Conservation (phyloP, 2,797 vertebrate species). For the Liparis tanakae region DNA sequence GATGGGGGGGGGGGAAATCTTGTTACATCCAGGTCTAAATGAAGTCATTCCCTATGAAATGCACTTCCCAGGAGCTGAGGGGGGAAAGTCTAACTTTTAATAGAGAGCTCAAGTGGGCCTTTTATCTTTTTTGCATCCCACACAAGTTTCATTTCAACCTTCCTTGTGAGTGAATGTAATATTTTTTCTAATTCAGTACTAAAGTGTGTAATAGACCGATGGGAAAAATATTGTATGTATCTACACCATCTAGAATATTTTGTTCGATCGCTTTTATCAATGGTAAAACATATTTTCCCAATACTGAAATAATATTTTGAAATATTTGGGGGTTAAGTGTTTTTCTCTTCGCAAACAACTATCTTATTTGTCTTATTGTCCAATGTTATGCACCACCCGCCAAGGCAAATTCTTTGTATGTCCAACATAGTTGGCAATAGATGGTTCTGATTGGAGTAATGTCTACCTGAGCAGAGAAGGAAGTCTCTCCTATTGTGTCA, state of each 20-base stretch:
- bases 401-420: no score
- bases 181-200: not conserved
- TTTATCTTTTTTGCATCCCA: conserved; percentile 6
- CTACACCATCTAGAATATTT: not conserved
- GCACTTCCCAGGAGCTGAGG: not conserved
- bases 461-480: not conserved
- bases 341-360: not conserved
- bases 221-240: not conserved
- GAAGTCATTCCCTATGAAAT: conserved; percentile 4
- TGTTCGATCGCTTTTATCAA: not conserved
- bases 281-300: conserved; percentile 1
- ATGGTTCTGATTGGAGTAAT: not conserved
- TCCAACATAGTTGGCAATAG: no score
- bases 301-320: conserved; percentile 1
- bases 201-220: not conserved
- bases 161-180: conserved; percentile 11
- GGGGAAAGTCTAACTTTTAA: not conserved
- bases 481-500: not conserved
- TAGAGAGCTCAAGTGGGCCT: not conserved
- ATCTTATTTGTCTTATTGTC: no score
- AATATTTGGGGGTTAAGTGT: not conserved
- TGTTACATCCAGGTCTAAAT: conserved; percentile 5
- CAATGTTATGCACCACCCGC: no score
- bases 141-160: not conserved
- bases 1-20: not conserved